A percentile compares a stretch with the other conserved stretches of the same genome.
phyloP scores from a whole-genome alignment of 2,888 invertebrate species.

The Pheosia tremula region DNA sequence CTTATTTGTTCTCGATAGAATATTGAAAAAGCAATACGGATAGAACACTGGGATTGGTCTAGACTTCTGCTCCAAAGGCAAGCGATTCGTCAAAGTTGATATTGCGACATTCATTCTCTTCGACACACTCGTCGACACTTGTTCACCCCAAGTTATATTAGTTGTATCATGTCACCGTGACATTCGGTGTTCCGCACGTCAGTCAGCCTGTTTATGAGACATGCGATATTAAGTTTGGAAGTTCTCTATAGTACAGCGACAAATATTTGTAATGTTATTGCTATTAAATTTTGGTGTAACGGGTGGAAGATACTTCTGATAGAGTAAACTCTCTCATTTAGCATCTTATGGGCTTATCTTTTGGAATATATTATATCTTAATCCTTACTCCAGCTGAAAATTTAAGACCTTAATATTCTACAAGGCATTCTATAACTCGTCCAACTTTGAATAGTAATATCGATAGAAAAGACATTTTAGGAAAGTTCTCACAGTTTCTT shows the following conservation, averaged over 20 bases:
- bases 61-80: neutral
- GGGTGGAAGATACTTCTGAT: neutral
- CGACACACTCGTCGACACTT: neutral
- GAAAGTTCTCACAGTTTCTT: neutral
- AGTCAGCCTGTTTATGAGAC: neutral
- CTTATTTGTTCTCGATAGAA: too few relatives aligned
- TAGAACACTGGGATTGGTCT: neutral
- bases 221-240: slow-evolving; percentile 2
- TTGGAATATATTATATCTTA: too few relatives aligned
- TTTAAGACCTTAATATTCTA: neutral
- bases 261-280: neutral
- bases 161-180: neutral
- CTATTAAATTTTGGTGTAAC: neutral
- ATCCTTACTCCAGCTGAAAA: too few relatives aligned
- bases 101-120: neutral
- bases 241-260: neutral
- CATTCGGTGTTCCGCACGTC: neutral
- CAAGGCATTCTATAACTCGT: neutral
- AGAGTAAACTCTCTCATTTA: slow-evolving; percentile 10
- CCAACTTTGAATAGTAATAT: neutral
- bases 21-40: too few relatives aligned
- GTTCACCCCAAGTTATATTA: neutral
- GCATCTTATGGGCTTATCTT: too few relatives aligned
- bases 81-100: neutral
- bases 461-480: neutral